A percentile compares a stretch with the other conserved stretches of the same genome.
These are phyloP conservation scores for Odocoileus virginianus DNA, from an alignment of 2,113 vertebrate species.

Conservation along the genomic window DNA sequence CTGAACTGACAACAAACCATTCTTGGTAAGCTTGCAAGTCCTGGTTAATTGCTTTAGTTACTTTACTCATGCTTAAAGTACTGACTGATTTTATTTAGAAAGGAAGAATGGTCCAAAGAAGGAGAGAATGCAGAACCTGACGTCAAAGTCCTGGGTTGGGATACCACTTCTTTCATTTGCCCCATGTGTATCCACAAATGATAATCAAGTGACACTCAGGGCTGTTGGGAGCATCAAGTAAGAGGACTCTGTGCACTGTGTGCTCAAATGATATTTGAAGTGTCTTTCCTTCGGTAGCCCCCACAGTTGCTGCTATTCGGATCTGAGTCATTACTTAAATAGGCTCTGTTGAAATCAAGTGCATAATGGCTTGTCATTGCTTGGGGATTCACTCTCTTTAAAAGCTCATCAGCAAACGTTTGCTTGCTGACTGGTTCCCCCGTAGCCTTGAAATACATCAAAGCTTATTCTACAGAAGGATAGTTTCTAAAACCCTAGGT, in stretches of 20 bases:
- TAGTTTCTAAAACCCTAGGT: neutral
- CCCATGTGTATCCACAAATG: neutral
- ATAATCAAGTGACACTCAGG: neutral
- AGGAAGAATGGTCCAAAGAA: neutral
- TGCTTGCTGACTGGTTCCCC: neutral
- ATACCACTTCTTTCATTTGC: neutral
- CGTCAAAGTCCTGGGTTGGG: neutral
- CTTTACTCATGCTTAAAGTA: neutral
- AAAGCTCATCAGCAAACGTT: constrained; percentile 12
- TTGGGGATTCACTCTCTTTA: neutral
- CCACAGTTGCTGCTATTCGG: neutral
- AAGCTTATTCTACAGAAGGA: neutral
- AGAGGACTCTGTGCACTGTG: neutral
- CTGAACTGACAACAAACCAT: neutral
- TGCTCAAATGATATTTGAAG: neutral
- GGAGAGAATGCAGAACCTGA: neutral
- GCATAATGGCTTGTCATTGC: neutral
- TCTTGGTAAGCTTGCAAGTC: neutral
- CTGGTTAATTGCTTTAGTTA: neutral
- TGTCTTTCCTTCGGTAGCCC: neutral
- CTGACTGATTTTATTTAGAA: neutral
- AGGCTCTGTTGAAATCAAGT: neutral
- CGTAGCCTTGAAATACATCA: neutral
- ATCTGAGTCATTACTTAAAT: neutral
- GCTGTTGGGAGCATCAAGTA: neutral